These are phyloP conservation scores for Metaphire vulgaris DNA, from an alignment of 1,140 invertebrate species.

Conservation along the genomic window DNA sequence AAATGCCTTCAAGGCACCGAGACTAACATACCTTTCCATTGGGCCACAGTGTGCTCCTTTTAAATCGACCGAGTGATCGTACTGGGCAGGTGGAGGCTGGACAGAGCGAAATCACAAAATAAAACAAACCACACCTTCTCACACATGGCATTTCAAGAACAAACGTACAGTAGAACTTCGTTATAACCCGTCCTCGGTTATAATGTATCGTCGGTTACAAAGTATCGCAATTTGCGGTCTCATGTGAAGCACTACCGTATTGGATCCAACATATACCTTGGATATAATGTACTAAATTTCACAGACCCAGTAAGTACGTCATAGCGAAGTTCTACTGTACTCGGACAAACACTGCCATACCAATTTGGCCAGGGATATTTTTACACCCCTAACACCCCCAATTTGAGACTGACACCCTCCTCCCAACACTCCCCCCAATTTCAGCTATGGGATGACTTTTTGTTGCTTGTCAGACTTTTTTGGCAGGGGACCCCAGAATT, in stretches of 20 bases:
- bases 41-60: conserved; percentile 93
- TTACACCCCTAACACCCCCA: no score
- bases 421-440: no score
- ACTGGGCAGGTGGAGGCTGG: conserved; percentile 88
- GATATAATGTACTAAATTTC: neutral
- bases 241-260: no score
- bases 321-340: no score
- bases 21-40: conserved; percentile 73
- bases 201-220: neutral
- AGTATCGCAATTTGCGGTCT: neutral
- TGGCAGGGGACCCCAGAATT: neutral
- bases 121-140: neutral
- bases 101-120: conserved; percentile 36
- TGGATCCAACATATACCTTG: no score
- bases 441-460: no score
- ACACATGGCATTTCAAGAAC: neutral
- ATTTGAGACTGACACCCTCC: no score
- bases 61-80: conserved; percentile 97
- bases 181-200: neutral
- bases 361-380: no score
- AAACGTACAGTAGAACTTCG: neutral
- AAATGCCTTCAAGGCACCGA: no score
- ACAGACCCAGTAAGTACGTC: neutral
- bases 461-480: no score
- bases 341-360: no score